These are phyloP conservation scores for Epizoanthus rinbou DNA, from an alignment of 92 coral and sea anemone species.

Conservation along the genomic window DNA sequence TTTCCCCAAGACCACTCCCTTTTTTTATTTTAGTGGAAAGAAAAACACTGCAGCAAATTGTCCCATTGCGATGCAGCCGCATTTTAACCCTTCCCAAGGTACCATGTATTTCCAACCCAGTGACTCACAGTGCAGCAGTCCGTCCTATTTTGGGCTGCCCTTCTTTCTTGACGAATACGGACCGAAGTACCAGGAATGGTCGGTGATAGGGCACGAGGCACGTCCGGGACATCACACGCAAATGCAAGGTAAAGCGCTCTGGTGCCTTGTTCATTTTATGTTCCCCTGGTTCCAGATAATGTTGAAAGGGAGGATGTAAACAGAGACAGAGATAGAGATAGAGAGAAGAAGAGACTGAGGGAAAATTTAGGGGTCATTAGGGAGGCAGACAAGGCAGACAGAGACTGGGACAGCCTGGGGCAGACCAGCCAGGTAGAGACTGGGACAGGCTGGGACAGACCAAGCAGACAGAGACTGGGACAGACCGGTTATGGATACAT, in stretches of 20 bases:
- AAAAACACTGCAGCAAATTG: constrained; percentile 85
- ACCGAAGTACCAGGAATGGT: constrained; percentile 97
- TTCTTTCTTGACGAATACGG: constrained; percentile 86
- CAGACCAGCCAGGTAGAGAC: not conserved
- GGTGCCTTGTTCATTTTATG: too few relatives aligned
- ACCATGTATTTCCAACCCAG: constrained; percentile 86
- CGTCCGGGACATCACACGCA: constrained; percentile 98
- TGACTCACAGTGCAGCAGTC: constrained; percentile 61
- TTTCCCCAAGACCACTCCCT: constrained; percentile 73
- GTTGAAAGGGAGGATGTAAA: not conserved
- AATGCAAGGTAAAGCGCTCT: constrained; percentile 71
- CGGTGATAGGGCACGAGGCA: constrained; percentile 91
- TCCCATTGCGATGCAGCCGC: constrained; percentile 84
- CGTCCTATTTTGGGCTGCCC: constrained; percentile 83
- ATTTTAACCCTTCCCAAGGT: constrained; percentile 93
- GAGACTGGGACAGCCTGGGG: not conserved
- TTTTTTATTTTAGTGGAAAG: constrained; percentile 85
- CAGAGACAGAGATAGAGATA: not conserved
- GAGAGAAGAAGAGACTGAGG: too few relatives aligned
- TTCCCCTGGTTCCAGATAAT: not conserved
- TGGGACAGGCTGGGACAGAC: too few relatives aligned
- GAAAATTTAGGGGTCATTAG: too few relatives aligned
- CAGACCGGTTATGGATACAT: too few relatives aligned
- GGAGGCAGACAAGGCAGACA: too few relatives aligned
- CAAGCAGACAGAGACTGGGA: too few relatives aligned